Conservation (phyloP, 2,888 invertebrate genomes). For the Spodoptera exigua region DNA sequence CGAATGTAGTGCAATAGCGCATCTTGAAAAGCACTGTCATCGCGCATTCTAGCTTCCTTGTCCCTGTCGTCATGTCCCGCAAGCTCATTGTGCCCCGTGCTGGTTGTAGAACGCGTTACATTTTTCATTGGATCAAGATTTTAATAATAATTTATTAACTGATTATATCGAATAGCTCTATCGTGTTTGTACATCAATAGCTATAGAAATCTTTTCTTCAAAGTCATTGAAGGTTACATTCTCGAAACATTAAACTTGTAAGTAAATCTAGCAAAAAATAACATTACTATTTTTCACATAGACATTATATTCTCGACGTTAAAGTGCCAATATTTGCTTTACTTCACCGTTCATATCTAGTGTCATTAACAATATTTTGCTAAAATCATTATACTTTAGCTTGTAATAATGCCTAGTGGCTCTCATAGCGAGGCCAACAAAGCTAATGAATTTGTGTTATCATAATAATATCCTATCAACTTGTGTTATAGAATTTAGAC, state of each 20-base stretch:
- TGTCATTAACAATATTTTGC: constrained; percentile 5
- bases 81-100: constrained; percentile 42
- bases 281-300: no score
- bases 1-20: constrained; percentile 52
- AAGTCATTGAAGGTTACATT: no score
- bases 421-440: constrained; percentile 23
- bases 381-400: constrained; percentile 14
- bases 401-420: constrained; percentile 22
- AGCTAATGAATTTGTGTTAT: constrained; percentile 42
- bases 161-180: constrained; percentile 1
- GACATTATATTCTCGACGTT: no score
- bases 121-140: constrained; percentile 23
- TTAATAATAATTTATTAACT: constrained; percentile 21
- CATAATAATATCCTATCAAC: constrained; percentile 38
- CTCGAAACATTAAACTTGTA: no score
- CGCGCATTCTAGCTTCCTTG: constrained; percentile 53
- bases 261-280: no score
- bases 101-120: constrained; percentile 6
- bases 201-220: no score
- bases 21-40: constrained; percentile 59
- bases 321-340: not conserved
- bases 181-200: not conserved
- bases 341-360: not conserved
- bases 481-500: constrained; percentile 22
- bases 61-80: constrained; percentile 41